Evolutionary conservation across 1,140 invertebrate genomes (phyloP), one percentile per base, ranked within the genome.

Genomic region (Potamilus streckersoni): DNA sequence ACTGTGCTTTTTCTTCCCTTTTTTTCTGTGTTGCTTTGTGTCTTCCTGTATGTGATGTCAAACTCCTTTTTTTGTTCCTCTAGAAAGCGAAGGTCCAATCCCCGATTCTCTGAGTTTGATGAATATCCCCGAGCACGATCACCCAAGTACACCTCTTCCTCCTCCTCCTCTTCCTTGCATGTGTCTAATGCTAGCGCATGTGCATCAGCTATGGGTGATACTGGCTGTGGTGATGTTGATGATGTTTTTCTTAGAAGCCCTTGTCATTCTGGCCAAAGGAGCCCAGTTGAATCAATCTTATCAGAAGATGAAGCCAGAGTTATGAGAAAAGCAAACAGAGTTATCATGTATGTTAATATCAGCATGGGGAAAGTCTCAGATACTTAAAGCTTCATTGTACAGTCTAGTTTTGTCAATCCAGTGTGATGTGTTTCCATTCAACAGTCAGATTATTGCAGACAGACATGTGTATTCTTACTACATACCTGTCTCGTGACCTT

Each of bases 341-440:
- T 84, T 65, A 68, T 82, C 55, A 70, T 77, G 80, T 82, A 79
- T 73, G 82, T 82, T 76, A 58, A 27, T 66, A 60, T 58, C 27
- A 59, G n/a, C 13, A 49, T 59, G 57, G 16, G 38, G 38, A 49
- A 49, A 49, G 4, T 49, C 38, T 49, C 38, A 49, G 38, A 49
- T 49, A 49, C 38, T 8, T 49, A 49, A 49, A 49, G 38, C 38
- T 49, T 49, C 38, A 49, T 11, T 49, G 38, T 49, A 49, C 38
- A 49, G 38, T 49, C 38, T 49, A 49, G 6, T 49, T 49, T 49
- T 49, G 38, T 49, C 38, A 49, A 49, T 49, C 38, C 38, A 49
- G 6, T 6, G 6, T 49, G 38, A 49, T 6, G 38, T 49, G 38
- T 49, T 49, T 49, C 38, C 38, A 49, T 49, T 49, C 0, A 49